A percentile compares a stretch with the other conserved stretches of the same genome.
Conservation (phyloP, 2,113 vertebrate genomes). For the Callocephalon fimbriatum region DNA sequence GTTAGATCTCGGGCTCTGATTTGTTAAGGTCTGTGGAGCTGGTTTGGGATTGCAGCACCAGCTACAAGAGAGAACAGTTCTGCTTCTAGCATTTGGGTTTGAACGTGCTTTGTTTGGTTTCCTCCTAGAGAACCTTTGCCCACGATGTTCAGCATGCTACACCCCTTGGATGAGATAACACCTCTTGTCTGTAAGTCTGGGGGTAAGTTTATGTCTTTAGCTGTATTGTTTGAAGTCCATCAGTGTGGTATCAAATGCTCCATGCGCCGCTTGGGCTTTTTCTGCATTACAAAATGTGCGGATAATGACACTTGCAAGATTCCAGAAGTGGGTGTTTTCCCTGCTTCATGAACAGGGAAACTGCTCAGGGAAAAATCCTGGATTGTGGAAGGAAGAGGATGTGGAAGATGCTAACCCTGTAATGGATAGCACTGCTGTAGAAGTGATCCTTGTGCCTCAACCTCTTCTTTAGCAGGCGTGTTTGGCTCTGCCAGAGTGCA, state of each 20-base stretch:
- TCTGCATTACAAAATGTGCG: not conserved
- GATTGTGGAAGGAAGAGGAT: not conserved
- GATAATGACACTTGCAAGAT: not conserved
- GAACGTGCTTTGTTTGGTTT: not conserved
- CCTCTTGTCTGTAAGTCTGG: constrained; percentile 90
- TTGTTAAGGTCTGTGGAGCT: not conserved
- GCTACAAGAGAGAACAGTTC: not conserved
- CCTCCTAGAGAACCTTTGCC: constrained; percentile 90
- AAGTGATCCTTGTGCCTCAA: not conserved
- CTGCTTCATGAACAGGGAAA: fast-evolving
- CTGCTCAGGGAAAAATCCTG: not conserved
- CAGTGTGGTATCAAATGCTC: not conserved
- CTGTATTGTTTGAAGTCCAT: not conserved
- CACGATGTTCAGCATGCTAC: constrained; percentile 96
- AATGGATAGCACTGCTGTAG: fast-evolving
- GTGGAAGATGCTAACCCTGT: not conserved
- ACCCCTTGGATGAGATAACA: constrained; percentile 94
- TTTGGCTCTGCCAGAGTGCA: constrained; percentile 87
- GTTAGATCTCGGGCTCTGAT: not conserved
- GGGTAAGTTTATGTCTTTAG: constrained; percentile 77
- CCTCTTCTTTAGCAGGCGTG: constrained; percentile 74
- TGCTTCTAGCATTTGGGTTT: not conserved
- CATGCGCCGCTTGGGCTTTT: not conserved
- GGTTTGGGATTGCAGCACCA: not conserved
- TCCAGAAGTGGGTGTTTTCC: not conserved